Evolutionary conservation across 2,797 vertebrate genomes (phyloP), one percentile per base, ranked within the genome.

Genomic region (Vultur gryphus): DNA sequence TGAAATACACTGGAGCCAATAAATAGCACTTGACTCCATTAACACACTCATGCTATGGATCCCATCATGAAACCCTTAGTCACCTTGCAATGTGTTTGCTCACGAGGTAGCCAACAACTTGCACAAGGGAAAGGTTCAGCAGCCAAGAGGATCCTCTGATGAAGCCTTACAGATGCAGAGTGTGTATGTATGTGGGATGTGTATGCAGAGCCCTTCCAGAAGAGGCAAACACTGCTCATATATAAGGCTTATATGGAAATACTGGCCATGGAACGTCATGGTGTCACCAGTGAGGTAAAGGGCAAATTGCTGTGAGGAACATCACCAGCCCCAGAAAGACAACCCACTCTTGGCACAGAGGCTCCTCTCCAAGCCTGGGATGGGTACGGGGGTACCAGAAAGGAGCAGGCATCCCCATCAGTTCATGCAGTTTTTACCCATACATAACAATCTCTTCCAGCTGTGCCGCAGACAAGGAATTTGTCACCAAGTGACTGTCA

Each of bases 1-100:
- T 15, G 48, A 88, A 96, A 94, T 15, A 37, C 66, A 7, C 44
- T 33, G 55, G 9, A 91, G 95, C 85, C 79, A 95, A 46, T 55
- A 90, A 96, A 92, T 16, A 89, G 79, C 76, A 49, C 91, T 67
- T 73, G 83, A 85, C 69, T 91, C 84, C 87, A 59, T 86, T 83
- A 94, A 95, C 69, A 72, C 37, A 7, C 52, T 91, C 54, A 16
- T 24, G 78, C 65, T 51, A 9, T 7, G 62, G 65, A 79, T 58
- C 90, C 90, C 90, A 46, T 20, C 69, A 28, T 0, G 0, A 78
- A 82, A 69, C 25, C 69, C 69, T 70, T 24, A 15, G 85, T 24
- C 94, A 94, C 88, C 66, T 70, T 58, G 83, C 65, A 58, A 52
- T 2, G 2, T 12, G 43, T 37, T 37, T 64, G 62, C 49, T 83